Evolutionary conservation across 2,113 vertebrate genomes (phyloP), one percentile per base, ranked within the genome.

Genomic region (Engraulis encrasicolus): DNA sequence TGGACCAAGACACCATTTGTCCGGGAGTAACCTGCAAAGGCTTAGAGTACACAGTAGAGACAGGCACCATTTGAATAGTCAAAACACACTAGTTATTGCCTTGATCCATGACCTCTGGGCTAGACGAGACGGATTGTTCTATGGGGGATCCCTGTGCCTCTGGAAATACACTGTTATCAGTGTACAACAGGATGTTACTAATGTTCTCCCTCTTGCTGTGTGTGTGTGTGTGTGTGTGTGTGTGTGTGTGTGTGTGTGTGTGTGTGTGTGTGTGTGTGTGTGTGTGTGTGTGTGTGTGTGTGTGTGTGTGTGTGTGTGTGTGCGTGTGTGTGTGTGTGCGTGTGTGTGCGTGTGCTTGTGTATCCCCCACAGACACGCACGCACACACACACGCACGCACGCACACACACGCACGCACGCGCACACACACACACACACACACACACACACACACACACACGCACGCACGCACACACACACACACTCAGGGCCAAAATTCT

Each of bases 51-150:
- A 74, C 66, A 34, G 14, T 17, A 74, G 27, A 74, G 66, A 74
- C 31, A 74, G 66, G n/a, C 12, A 34, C 27, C 66, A 34, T 74
- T 74, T 74, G 66, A 6, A 31, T 12, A 74, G 66, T 74, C 66
- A 74, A 74, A 74, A 74, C 66, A 74, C 27, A 74, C 66, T 17
- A 74, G 66, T 74, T 34, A 74, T 15, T 31, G 14, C 31, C 14
- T 17, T 74, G 66, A 74, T 74, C 66, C 66, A 74, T 27, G 66
- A 34, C 27, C 66, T n/a, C n/a, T n/a, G n/a, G n/a, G n/a, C 66
- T 74, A 27, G 5, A 14, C 27, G 12, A 74, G 66, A 74, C 23
- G 15, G 66, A 74, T 74, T 34, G 31, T 74, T 74, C 31, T 34
- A 3, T 36, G 66, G 66, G n/a, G 66, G 66, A 74, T 74, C 27